Evolutionary conservation across 2,888 invertebrate species (phyloP).

Genomic region (Alviniconcha strummeri): DNA sequence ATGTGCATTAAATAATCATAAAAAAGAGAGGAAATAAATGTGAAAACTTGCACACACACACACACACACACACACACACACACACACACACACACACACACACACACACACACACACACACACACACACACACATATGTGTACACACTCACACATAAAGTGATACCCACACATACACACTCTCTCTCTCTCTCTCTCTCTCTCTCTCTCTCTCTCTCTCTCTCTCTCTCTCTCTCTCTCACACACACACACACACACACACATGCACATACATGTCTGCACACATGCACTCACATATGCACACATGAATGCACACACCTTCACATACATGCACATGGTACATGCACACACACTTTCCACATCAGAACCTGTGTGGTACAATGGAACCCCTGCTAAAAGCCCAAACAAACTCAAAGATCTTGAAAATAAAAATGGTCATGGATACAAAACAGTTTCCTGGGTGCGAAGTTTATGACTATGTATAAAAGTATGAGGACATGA

Average conservation of each 20-base stretch:
- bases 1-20: too few relatives aligned
- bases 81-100: background rate
- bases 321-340: slow-evolving; percentile 5
- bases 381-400: too few relatives aligned
- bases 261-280: background rate
- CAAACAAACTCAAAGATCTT: too few relatives aligned
- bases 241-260: background rate
- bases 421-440: too few relatives aligned
- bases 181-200: slow-evolving; percentile 26
- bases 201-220: slow-evolving; percentile 1
- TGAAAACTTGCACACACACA: too few relatives aligned
- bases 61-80: background rate
- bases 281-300: background rate
- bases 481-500: too few relatives aligned
- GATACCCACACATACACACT: background rate
- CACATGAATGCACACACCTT: background rate
- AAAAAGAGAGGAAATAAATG: too few relatives aligned
- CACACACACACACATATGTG: background rate
- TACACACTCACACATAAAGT: too few relatives aligned
- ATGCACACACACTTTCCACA: background rate
- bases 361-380: too few relatives aligned
- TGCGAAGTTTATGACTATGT: too few relatives aligned
- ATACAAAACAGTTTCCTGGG: too few relatives aligned
- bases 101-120: background rate
- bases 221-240: background rate